A percentile compares a stretch with the other conserved stretches of the same genome.
phyloP scores from a whole-genome alignment of 2,797 vertebrate species.

The Telmatherina bonti region DNA sequence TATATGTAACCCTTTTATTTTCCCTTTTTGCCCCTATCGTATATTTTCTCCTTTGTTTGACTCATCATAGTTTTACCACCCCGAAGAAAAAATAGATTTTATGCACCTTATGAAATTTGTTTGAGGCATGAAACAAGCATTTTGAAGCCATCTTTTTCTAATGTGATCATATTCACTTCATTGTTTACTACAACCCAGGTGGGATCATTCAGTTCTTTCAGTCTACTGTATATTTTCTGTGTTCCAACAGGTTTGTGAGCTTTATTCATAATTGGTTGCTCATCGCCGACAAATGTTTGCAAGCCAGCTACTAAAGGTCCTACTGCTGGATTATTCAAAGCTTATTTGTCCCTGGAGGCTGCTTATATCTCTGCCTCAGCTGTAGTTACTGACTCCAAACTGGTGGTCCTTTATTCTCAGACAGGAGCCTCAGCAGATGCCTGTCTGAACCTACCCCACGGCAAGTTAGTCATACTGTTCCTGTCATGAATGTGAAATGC shows the following conservation, averaged over 20 bases:
- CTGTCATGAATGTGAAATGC: conserved; percentile 57
- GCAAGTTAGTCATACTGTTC: conserved; percentile 58
- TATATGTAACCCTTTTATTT: conserved; percentile 59
- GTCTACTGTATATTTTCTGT: neutral
- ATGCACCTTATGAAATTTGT: conserved; percentile 10
- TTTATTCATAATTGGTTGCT: neutral
- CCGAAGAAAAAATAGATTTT: conserved; percentile 40
- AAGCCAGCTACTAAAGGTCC: conserved; percentile 5
- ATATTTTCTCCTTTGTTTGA: conserved; percentile 57
- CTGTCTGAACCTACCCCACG: conserved; percentile 35
- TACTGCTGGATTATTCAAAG: conserved; percentile 32
- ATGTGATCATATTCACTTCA: neutral
- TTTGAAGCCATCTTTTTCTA: conserved; percentile 5
- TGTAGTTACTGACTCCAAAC: conserved; percentile 41
- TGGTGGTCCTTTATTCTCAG: conserved; percentile 51
- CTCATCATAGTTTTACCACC: conserved; percentile 49
- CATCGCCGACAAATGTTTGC: conserved; percentile 24
- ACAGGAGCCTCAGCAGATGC: conserved; percentile 62
- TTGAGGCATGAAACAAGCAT: conserved; percentile 9
- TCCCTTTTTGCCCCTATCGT: conserved; percentile 18
- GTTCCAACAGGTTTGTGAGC: neutral
- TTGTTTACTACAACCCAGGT: neutral
- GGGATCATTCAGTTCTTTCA: neutral
- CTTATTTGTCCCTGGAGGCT: conserved; percentile 18
- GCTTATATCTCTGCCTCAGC: conserved; percentile 39